These are phyloP conservation scores for Palaemon carinicauda DNA, from an alignment of 1,140 invertebrate genomes.

Conservation along the genomic window DNA sequence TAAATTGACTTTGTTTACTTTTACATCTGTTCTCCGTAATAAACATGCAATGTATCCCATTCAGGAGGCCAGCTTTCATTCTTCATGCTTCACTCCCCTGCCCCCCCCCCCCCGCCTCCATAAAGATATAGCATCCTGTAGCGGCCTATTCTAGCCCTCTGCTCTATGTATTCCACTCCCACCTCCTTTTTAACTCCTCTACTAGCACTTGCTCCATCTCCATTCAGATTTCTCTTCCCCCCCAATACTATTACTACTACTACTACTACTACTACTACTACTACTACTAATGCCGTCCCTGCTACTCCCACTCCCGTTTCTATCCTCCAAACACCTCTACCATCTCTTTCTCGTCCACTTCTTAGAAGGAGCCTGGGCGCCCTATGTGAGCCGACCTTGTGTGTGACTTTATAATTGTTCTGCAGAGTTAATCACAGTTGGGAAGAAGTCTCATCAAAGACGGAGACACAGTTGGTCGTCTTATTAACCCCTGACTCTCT, in stretches of 20 bases:
- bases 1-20: no score
- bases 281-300: background rate
- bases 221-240: no score
- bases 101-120: background rate
- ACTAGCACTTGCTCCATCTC: no score
- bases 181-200: background rate
- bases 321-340: background rate
- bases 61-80: no score
- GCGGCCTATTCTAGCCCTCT: background rate
- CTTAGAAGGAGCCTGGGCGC: background rate
- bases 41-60: no score
- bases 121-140: background rate
- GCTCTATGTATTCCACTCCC: no score
- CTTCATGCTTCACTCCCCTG: background rate
- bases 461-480: background rate
- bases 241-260: no score
- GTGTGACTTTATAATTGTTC: background rate
- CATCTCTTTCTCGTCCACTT: background rate
- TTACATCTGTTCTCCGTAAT: no score
- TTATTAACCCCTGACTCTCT: conserved; percentile 12
- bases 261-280: background rate
- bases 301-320: background rate
- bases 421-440: conserved; percentile 2
- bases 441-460: conserved; percentile 1
- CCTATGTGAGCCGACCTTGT: background rate